These are phyloP conservation scores for Pelodytes ibericus DNA, from an alignment of 2,797 vertebrate species.

Conservation along the genomic window DNA sequence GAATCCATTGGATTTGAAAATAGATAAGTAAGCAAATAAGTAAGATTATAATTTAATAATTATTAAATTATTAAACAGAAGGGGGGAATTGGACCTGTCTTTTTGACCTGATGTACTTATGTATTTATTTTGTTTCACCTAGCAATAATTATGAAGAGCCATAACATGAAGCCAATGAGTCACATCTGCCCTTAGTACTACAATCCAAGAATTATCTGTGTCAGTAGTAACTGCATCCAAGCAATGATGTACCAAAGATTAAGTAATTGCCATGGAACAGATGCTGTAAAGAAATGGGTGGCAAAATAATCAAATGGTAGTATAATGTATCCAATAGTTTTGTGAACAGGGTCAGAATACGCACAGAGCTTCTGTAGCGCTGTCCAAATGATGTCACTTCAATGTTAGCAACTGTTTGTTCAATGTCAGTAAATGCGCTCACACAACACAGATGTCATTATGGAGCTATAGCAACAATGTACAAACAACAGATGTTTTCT, in stretches of 20 bases:
- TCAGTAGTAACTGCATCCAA: slow-evolving; percentile 42
- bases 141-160: slow-evolving; percentile 7
- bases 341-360: slow-evolving; percentile 1
- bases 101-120: not conserved
- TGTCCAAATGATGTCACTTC: slow-evolving; percentile 36
- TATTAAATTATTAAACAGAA: too few species aligned
- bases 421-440: slow-evolving; percentile 37
- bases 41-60: too few species aligned
- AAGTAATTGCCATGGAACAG: slow-evolving; percentile 42
- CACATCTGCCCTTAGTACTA: slow-evolving; percentile 42
- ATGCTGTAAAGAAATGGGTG: slow-evolving; percentile 42
- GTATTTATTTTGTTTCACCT: not conserved
- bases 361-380: slow-evolving; percentile 29
- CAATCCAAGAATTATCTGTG: slow-evolving; percentile 42
- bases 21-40: too few species aligned
- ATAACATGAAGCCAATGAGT: slow-evolving; percentile 22
- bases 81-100: not conserved
- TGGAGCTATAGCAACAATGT: slow-evolving; percentile 47
- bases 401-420: slow-evolving; percentile 42
- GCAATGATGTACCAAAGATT: slow-evolving; percentile 46
- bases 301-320: slow-evolving; percentile 34
- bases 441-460: slow-evolving; percentile 32
- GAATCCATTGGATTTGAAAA: too few species aligned
- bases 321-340: slow-evolving; percentile 18
- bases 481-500: slow-evolving; percentile 43